These are phyloP conservation scores for Eilema caniola DNA, from an alignment of 2,888 invertebrate species.

Conservation along the genomic window DNA sequence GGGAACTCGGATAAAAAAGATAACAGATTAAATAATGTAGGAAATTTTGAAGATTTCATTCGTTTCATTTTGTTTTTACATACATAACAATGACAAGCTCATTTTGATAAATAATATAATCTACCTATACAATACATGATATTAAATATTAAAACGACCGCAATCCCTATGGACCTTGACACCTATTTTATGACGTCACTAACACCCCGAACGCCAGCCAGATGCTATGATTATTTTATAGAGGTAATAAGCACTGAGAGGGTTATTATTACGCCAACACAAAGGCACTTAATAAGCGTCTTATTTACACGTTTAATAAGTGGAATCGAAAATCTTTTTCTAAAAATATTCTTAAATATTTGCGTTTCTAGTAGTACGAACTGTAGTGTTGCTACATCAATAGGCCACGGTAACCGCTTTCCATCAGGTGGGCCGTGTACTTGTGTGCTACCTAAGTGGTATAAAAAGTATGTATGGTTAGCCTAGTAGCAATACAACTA, in stretches of 20 bases:
- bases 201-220: constrained; percentile 29
- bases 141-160: constrained; percentile 21
- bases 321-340: background rate
- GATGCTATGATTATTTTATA: constrained; percentile 43
- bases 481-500: no score
- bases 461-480: no score
- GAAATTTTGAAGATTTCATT: no score
- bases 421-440: no score
- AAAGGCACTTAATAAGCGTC: constrained; percentile 2
- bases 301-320: background rate
- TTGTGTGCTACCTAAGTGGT: no score
- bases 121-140: background rate
- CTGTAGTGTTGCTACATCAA: no score
- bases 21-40: no score
- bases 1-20: no score
- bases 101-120: background rate
- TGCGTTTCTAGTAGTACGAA: no score
- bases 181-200: constrained; percentile 33
- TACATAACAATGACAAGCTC: background rate
- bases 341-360: no score
- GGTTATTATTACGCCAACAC: constrained; percentile 25
- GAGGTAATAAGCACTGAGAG: constrained; percentile 24
- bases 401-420: no score
- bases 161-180: constrained; percentile 40
- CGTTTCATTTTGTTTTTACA: no score